phyloP scores from a whole-genome alignment of 2,113 vertebrate species.

The Onychorhynchus coronatus region DNA sequence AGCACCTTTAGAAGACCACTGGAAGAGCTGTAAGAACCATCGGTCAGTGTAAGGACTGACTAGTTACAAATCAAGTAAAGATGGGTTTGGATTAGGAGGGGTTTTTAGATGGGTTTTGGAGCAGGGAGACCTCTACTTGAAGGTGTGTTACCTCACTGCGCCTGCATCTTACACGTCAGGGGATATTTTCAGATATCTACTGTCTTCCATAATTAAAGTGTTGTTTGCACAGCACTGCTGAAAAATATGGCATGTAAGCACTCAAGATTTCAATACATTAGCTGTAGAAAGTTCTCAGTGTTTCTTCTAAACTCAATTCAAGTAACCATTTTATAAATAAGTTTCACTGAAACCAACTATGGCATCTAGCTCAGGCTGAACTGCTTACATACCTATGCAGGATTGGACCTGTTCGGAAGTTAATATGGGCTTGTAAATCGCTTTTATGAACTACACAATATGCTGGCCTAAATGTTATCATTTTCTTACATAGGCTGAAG shows the following conservation, averaged over 20 bases:
- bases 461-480: conserved; percentile 4
- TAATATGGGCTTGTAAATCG: background rate
- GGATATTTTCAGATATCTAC: background rate
- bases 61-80: background rate
- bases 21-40: background rate
- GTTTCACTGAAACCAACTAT: background rate
- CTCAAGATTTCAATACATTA: background rate
- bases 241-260: background rate
- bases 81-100: background rate
- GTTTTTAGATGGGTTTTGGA: background rate
- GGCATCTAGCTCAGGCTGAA: background rate
- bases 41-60: background rate
- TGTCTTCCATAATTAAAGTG: background rate
- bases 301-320: background rate
- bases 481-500: conserved; percentile 87
- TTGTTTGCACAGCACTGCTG: background rate
- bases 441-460: conserved; percentile 2
- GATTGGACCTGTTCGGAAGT: conserved; percentile 12
- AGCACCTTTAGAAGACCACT: background rate
- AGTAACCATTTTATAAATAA: background rate
- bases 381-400: background rate
- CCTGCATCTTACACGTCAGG: background rate
- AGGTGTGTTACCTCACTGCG: background rate
- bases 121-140: background rate
- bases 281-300: background rate